phyloP scores from a whole-genome alignment of 1,140 invertebrate species.

The Ceratina japonica region DNA sequence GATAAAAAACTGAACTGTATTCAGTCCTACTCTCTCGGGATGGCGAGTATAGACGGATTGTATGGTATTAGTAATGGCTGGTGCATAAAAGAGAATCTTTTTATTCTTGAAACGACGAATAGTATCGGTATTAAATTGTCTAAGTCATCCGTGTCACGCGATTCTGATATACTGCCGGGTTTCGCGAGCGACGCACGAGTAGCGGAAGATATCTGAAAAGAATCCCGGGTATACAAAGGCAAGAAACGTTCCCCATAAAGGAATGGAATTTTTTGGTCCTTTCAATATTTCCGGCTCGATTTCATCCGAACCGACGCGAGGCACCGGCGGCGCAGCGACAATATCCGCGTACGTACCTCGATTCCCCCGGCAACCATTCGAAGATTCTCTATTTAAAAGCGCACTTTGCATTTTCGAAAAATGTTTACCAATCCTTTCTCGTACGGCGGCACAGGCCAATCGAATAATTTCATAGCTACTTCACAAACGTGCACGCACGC shows the following conservation, averaged over 20 bases:
- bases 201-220: background rate
- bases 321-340: background rate
- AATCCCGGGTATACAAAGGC: background rate
- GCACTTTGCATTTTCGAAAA: background rate
- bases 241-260: background rate
- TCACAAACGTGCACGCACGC: background rate
- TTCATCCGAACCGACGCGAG: too few relatives aligned
- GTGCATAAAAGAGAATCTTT: too few relatives aligned
- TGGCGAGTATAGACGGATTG: too few relatives aligned
- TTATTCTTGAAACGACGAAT: too few relatives aligned
- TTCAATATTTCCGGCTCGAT: slow-evolving; percentile 2
- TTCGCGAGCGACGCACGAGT: background rate
- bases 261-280: background rate
- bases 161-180: too few relatives aligned
- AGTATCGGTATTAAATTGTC: too few relatives aligned
- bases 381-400: background rate
- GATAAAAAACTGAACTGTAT: too few relatives aligned
- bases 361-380: background rate
- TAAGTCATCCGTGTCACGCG: too few relatives aligned
- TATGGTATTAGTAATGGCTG: too few relatives aligned
- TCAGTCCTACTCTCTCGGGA: too few relatives aligned
- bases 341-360: background rate
- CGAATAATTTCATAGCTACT: background rate
- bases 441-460: background rate
- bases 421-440: background rate